Base-by-base conservation (phyloP, 2,888 invertebrate genomes). In the Philopedon plagiatum region DNA sequence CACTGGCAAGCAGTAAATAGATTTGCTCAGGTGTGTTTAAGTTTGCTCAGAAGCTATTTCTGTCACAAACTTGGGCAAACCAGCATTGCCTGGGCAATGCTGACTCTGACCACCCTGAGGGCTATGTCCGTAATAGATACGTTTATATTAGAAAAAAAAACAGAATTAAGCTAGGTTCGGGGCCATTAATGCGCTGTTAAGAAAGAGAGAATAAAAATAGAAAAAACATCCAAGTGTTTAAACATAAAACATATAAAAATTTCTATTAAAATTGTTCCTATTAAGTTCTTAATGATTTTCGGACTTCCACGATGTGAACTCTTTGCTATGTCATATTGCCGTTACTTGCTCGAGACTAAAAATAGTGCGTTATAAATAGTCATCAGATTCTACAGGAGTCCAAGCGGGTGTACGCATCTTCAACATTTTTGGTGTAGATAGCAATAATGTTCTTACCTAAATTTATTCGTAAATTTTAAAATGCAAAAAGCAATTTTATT, bases 311-410 rank as follows among this genome's bases (percentile, higher is more conserved):
- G 64, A 73, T 71, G 78, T 81, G 80, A 81, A 80, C 82, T 81
- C 80, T 80, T 79, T 78, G 80, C 82, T 81, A 80, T 82, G 79
- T 80, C 82, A 81, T 80, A 82, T 75, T 74, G 75, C 79, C 78
- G 81, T 79, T 81, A 81, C 81, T 81, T 80, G 82, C 83, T 83
- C 80, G 82, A 81, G 82, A 81, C 84, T 84, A 84, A 82, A 84
- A 83, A 84, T 84, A 84, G 79, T 76, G 78, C 76, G 79, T 78
- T 83, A 83, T 84, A 83, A 83, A 84, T 84, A 83, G 80, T 81
- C 79, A 80, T 81, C 79, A 79, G 77, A 74, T 73, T 78, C 77
- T 78, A 78, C 77, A 77, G 68, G 71, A 75, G 67, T 72, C 64
- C 62, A 73, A 74, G 56, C 78, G 75, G 74, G 76, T 72, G 76